Conservation (phyloP, 30 jellyfish, hydroid and myxozoan species). For the Pseudorhiza aurosa region DNA sequence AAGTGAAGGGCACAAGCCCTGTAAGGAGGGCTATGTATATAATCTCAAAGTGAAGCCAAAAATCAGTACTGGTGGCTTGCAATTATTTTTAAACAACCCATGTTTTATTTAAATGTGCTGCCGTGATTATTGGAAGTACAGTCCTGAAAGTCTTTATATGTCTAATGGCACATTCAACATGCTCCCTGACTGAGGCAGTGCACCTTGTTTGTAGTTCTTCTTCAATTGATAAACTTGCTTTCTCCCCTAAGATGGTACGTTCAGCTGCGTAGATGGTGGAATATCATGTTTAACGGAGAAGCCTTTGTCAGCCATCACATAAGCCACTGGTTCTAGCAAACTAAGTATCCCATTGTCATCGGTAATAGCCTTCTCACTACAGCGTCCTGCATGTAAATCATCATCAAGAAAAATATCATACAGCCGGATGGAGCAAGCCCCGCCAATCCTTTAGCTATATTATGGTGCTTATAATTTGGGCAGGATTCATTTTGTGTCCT, state of each 20-base stretch:
- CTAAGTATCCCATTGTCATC: constrained; percentile 8
- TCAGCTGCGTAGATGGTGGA: constrained; percentile 37
- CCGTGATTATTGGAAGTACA: constrained; percentile 26
- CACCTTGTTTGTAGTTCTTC: constrained; percentile 66
- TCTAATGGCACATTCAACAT: constrained; percentile 67
- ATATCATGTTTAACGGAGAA: constrained; percentile 30
- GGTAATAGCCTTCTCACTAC: constrained; percentile 24
- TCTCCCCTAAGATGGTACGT: constrained; percentile 65
- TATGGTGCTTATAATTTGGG: no score
- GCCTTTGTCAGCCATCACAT: constrained; percentile 55
- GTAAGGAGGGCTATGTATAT: constrained; percentile 40
- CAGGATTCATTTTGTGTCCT: no score
- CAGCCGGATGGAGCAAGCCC: no score
- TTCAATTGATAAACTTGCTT: constrained; percentile 2
- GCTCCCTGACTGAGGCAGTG: constrained; percentile 72
- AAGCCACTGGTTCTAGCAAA: constrained; percentile 5
- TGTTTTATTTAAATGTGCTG: constrained; percentile 14
- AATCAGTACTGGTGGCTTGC: background rate
- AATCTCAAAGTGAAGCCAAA: constrained; percentile 17
- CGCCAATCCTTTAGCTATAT: no score
- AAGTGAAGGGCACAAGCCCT: constrained; percentile 12
- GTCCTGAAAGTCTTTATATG: constrained; percentile 48
- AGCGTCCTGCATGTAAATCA: constrained; percentile 14
- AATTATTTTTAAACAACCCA: constrained; percentile 29
- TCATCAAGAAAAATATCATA: no score